Evolutionary conservation across 1,140 invertebrate species (phyloP).

Genomic region (Drosophila insularis): DNA sequence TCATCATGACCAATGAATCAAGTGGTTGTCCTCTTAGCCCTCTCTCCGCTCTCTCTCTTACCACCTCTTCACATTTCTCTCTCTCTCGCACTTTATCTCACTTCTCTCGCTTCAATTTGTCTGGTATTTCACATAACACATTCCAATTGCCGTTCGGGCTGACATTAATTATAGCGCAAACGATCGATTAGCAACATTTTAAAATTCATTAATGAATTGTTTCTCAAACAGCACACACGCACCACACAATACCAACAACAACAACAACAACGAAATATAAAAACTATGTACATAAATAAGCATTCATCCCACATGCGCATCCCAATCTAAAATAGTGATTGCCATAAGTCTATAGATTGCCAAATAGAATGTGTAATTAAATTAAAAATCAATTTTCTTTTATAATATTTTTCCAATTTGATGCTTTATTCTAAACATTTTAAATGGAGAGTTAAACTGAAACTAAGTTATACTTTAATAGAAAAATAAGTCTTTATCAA

Average conservation of each 20-base stretch:
- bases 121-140: conserved; percentile 63
- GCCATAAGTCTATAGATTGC: conserved; percentile 17
- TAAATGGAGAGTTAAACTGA: too few species aligned
- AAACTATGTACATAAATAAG: conserved; percentile 73
- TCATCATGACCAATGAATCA: conserved; percentile 46
- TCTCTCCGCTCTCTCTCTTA: neutral
- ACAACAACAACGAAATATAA: conserved; percentile 20
- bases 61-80: neutral
- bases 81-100: neutral
- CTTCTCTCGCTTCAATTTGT: neutral
- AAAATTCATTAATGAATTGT: conserved; percentile 80
- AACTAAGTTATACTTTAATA: too few species aligned
- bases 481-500: too few species aligned
- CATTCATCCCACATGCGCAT: conserved; percentile 45
- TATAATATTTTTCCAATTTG: too few species aligned
- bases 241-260: conserved; percentile 37
- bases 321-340: conserved; percentile 49
- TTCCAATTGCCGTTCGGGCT: conserved; percentile 65
- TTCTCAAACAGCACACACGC: conserved; percentile 59
- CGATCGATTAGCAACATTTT: conserved; percentile 79
- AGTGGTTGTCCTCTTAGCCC: neutral
- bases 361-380: too few species aligned
- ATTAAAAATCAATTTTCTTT: too few species aligned
- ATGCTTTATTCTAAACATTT: too few species aligned
- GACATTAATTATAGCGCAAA: conserved; percentile 80